These are phyloP conservation scores for Sinocyclocheilus anshuiensis DNA, from an alignment of 2,113 vertebrate genomes.

Conservation along the genomic window DNA sequence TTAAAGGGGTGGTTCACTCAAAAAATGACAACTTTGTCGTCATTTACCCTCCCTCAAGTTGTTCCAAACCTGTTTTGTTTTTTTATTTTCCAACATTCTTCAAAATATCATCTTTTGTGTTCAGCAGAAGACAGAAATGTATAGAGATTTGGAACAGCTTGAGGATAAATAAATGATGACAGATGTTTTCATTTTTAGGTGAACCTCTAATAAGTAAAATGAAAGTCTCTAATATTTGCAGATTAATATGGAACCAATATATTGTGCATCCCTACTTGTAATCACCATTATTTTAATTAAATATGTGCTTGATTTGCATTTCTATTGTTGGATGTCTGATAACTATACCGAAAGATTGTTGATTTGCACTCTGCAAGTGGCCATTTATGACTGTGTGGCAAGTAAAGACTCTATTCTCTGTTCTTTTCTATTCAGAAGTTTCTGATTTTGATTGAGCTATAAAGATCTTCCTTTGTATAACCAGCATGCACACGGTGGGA, in stretches of 20 bases:
- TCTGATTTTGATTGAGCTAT: background rate
- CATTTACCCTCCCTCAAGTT: background rate
- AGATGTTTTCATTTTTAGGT: background rate
- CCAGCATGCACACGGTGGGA: background rate
- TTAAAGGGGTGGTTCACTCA: background rate
- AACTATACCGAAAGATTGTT: background rate
- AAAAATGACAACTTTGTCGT: no score
- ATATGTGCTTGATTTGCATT: slow-evolving; percentile 9
- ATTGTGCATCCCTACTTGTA: background rate
- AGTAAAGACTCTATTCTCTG: background rate
- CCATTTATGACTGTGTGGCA: background rate
- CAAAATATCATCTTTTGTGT: background rate
- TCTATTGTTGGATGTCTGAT: background rate
- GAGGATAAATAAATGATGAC: background rate
- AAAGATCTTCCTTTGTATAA: slow-evolving; percentile 7
- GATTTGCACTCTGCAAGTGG: background rate
- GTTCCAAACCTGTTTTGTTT: background rate
- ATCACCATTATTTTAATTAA: background rate
- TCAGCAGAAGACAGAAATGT: no score
- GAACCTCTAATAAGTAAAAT: background rate
- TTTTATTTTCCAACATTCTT: background rate
- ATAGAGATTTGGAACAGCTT: background rate
- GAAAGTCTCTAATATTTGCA: background rate
- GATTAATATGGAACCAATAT: background rate
- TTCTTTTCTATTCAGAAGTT: background rate